These are phyloP conservation scores for Lochmaea crataegi DNA, from an alignment of 2,888 invertebrate genomes.

Conservation along the genomic window DNA sequence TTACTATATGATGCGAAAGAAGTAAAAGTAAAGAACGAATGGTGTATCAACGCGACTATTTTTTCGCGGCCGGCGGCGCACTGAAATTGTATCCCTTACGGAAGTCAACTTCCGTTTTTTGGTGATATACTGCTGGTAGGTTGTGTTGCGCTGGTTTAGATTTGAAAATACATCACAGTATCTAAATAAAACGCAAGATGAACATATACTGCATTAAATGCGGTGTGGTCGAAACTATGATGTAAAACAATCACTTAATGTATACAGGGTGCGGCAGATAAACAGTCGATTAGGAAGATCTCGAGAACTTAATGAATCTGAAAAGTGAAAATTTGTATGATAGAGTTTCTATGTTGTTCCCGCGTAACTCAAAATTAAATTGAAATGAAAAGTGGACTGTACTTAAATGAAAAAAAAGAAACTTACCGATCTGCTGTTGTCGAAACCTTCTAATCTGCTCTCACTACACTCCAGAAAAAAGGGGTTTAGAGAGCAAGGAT, in stretches of 20 bases:
- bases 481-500: too few relatives aligned
- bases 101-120: slow-evolving; percentile 52
- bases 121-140: slow-evolving; percentile 45
- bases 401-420: too few relatives aligned
- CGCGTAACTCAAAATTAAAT: too few relatives aligned
- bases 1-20: background rate
- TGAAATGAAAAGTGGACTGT: too few relatives aligned
- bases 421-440: too few relatives aligned
- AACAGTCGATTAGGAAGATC: too few relatives aligned
- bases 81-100: slow-evolving; percentile 47
- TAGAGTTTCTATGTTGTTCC: too few relatives aligned
- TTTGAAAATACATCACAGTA: slow-evolving; percentile 24
- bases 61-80: slow-evolving; percentile 18
- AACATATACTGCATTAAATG: background rate
- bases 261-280: background rate
- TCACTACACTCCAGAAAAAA: too few relatives aligned
- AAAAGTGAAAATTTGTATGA: too few relatives aligned
- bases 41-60: slow-evolving; percentile 29
- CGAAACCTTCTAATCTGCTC: too few relatives aligned
- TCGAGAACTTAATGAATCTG: too few relatives aligned
- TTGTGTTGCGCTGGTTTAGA: slow-evolving; percentile 12
- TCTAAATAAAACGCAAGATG: background rate
- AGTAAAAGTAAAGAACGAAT: slow-evolving; percentile 14
- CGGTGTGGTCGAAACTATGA: background rate
- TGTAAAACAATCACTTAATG: background rate